A percentile compares a stretch with the other conserved stretches of the same genome.
phyloP scores from a whole-genome alignment of 2,888 invertebrate species.

The Escarpia spicata region DNA sequence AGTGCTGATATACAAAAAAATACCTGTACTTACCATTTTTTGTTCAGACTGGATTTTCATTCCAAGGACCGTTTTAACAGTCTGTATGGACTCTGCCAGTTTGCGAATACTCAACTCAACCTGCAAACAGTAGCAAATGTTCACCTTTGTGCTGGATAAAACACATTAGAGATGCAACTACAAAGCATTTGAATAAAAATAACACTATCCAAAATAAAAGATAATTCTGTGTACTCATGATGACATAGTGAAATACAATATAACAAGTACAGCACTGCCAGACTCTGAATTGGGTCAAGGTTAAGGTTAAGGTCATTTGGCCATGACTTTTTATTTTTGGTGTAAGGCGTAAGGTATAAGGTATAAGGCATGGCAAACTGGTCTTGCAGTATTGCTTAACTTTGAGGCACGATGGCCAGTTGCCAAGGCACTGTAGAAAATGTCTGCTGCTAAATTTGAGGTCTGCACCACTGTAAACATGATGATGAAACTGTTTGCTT shows the following conservation, averaged over 20 bases:
- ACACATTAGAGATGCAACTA: not conserved
- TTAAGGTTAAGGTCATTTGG: too few relatives aligned
- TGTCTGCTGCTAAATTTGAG: too few relatives aligned
- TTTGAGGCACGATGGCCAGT: too few relatives aligned
- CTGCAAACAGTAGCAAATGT: conserved; percentile 42
- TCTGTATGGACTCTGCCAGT: conserved; percentile 63
- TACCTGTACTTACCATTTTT: conserved; percentile 56
- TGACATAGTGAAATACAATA: not conserved
- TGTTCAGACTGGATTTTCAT: conserved; percentile 65
- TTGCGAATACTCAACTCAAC: conserved; percentile 58
- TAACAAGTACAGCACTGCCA: not conserved
- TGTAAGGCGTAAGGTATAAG: too few relatives aligned
- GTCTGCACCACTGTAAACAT: not conserved
- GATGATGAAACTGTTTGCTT: not conserved
- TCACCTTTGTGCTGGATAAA: not conserved
- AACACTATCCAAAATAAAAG: not conserved
- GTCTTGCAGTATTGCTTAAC: too few relatives aligned
- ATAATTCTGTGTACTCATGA: too few relatives aligned
- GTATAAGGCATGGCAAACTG: too few relatives aligned
- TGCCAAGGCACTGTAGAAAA: too few relatives aligned
- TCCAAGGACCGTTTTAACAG: conserved; percentile 64
- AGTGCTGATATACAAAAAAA: not conserved
- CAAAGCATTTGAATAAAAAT: not conserved
- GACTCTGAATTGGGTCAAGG: too few relatives aligned
- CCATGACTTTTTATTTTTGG: too few relatives aligned